These are phyloP conservation scores for Lithophane socia DNA, from an alignment of 2,888 invertebrate species.

Conservation along the genomic window DNA sequence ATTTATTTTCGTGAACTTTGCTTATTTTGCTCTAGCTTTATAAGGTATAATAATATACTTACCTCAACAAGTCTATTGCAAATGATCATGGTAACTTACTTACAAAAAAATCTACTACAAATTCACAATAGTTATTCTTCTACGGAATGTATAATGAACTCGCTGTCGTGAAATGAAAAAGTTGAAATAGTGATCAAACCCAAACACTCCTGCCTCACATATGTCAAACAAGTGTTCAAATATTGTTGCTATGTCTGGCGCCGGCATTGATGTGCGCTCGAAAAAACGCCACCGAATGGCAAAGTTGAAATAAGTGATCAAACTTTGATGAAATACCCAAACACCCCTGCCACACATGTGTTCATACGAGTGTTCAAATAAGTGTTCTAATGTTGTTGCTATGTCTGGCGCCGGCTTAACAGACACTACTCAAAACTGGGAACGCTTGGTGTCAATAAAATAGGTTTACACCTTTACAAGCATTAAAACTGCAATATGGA, in stretches of 20 bases:
- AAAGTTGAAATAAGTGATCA: no score
- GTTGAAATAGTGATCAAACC: no score
- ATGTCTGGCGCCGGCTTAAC: not conserved
- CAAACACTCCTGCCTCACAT: no score
- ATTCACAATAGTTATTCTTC: not conserved
- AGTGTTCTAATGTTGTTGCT: no score
- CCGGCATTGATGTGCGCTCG: no score
- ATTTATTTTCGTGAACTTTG: not conserved
- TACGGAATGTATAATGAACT: constrained; percentile 5
- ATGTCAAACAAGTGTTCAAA: no score
- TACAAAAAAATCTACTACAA: not conserved
- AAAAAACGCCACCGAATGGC: no score
- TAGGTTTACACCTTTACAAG: constrained; percentile 31
- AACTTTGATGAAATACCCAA: no score
- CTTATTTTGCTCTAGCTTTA: not conserved
- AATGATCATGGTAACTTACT: not conserved
- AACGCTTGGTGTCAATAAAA: constrained; percentile 5
- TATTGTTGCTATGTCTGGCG: no score
- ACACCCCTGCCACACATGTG: no score
- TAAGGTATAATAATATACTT: not conserved
- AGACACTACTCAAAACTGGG: constrained; percentile 3
- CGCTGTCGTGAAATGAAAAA: not conserved
- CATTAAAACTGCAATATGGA: constrained; percentile 38
- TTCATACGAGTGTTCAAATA: no score
- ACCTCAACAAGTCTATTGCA: not conserved